Evolutionary conservation across 2,888 invertebrate genomes (phyloP), one percentile per base, ranked within the genome.

Genomic region (Antheraea assamensis): DNA sequence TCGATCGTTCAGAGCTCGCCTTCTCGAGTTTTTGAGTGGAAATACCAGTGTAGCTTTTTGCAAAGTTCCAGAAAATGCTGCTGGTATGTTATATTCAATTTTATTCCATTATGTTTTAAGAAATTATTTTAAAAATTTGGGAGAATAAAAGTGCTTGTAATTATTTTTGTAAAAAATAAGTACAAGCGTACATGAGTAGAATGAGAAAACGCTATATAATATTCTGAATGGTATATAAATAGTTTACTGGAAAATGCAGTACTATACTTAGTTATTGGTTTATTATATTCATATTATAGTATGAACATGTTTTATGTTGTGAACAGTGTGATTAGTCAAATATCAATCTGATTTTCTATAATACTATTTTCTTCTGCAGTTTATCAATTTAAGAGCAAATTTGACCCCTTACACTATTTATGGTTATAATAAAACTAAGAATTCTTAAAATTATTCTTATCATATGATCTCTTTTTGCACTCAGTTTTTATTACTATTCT

Each of bases 1-100:
- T 77, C 96, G 96, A 72, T 96, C 96, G 42, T 95, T 97, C 77
- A 95, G 96, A 83, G 95, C 95, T 82, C 96, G 97, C 82, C 95
- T 98, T 71, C 95, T 95, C 58, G 96, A 96, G 81, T 95, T 95
- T 79, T 85, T 96, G 71, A 93, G 90, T 73, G 95, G 95, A 72
- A 95, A 95, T 74, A 94, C 95, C 13, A 96, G 95, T 88, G 94
- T 96, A 64, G 95, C 95, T 2, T 96, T 96, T 80, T 96, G 96
- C 81, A 95, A 95, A 85, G 93, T 96, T 71, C 95, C 95, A 76
- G 94, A 94, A 84, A 92, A 93, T 86, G 92, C 93, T 75, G 93
- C 92, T 81, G 94, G 94, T 94, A 85, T 78, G 77, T 74, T n/a
- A 68, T 21, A 68, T n/a, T 68, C 10, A 10, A 27, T 61, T 21